Conservation (phyloP, 2,113 vertebrate genomes). For the Ovis aries region DNA sequence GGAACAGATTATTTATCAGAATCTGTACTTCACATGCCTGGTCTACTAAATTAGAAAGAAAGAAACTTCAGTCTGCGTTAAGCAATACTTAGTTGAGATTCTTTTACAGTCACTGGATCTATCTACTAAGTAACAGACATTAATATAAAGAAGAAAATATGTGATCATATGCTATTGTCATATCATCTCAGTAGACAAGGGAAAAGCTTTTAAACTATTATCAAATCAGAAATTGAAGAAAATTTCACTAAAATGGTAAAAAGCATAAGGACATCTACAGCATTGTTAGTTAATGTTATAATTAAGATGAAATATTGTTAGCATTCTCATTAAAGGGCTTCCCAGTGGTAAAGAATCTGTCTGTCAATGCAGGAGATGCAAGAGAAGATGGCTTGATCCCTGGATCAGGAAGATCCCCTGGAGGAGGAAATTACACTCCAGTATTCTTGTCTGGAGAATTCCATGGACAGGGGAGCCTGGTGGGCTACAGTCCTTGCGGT, state of each 20-base stretch:
- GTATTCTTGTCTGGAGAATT: background rate
- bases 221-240: background rate
- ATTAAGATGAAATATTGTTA: background rate
- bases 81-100: background rate
- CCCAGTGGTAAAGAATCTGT: background rate
- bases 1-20: background rate
- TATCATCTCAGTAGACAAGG: background rate
- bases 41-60: background rate
- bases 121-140: background rate
- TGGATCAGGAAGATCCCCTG: background rate
- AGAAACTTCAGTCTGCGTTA: background rate
- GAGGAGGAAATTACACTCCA: background rate
- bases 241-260: background rate
- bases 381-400: background rate
- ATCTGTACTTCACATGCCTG: background rate
- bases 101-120: background rate
- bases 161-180: background rate
- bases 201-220: background rate
- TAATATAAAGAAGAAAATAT: background rate
- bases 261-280: background rate
- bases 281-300: background rate
- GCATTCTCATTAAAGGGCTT: background rate
- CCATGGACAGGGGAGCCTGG: background rate
- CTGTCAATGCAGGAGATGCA: background rate
- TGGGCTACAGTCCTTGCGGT: background rate